These are phyloP conservation scores for Cynopterus brachyotis DNA, from an alignment of 2,113 vertebrate genomes.

Conservation along the genomic window DNA sequence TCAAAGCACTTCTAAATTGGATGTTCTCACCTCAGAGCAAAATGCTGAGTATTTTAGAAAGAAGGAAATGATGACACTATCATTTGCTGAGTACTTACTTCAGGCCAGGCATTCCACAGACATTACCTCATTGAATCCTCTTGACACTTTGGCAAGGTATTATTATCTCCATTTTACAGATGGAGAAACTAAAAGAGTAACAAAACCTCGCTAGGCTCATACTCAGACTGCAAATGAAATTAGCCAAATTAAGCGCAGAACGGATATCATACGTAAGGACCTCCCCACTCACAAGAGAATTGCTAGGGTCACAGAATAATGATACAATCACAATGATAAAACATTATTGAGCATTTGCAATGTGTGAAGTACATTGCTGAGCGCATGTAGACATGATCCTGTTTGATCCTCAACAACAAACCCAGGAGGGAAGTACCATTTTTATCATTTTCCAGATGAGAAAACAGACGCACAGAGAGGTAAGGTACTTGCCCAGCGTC, in stretches of 20 bases:
- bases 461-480: neutral
- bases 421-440: neutral
- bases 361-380: neutral
- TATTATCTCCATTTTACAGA: constrained; percentile 36
- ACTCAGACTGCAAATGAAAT: neutral
- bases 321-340: neutral
- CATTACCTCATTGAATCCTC: constrained; percentile 22
- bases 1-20: neutral
- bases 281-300: too few species aligned
- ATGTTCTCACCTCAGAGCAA: neutral
- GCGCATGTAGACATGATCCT: neutral
- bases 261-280: neutral
- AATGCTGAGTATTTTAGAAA: constrained; percentile 16
- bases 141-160: neutral
- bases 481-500: neutral
- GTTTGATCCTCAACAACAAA: neutral
- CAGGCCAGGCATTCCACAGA: neutral
- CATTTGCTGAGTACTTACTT: neutral
- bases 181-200: neutral
- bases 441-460: neutral
- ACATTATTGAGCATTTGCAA: neutral
- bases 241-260: neutral
- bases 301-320: neutral
- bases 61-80: neutral
- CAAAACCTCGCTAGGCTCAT: neutral